A percentile compares a stretch with the other conserved stretches of the same genome.
phyloP scores from a whole-genome alignment of 2,113 vertebrate genomes.

The Andinoacara biseriatus region DNA sequence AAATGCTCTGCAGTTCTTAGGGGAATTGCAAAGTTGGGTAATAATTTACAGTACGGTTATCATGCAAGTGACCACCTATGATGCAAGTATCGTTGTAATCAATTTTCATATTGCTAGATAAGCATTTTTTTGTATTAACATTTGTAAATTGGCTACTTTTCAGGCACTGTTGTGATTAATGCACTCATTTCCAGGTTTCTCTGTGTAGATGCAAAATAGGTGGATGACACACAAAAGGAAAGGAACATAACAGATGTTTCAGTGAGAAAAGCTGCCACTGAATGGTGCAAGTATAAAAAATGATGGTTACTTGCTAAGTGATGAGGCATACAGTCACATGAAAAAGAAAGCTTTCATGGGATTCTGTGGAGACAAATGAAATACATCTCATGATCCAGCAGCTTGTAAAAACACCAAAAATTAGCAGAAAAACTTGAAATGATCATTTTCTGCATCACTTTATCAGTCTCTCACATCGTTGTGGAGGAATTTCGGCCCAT shows the following conservation, averaged over 20 bases:
- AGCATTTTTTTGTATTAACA: background rate
- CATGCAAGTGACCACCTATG: background rate
- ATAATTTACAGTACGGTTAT: background rate
- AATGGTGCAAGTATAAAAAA: background rate
- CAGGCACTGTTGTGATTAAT: background rate
- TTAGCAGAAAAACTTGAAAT: too few relatives aligned
- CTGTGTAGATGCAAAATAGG: background rate
- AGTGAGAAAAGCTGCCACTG: background rate
- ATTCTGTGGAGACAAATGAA: too few relatives aligned
- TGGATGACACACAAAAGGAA: background rate
- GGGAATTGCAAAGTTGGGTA: background rate
- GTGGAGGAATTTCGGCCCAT: too few relatives aligned
- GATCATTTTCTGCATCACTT: too few relatives aligned
- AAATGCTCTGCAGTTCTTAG: background rate
- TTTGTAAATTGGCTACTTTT: background rate
- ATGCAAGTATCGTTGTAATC: background rate
- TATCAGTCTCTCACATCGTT: too few relatives aligned
- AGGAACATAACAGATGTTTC: background rate
- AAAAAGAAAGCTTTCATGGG: too few relatives aligned
- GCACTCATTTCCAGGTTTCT: background rate
- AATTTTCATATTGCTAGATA: too few relatives aligned
- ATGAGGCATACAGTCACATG: background rate
- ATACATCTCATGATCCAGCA: too few relatives aligned
- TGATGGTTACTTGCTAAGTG: background rate
- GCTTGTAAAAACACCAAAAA: too few relatives aligned